These are phyloP conservation scores for Ctenopoma kingsleyae DNA, from an alignment of 2,797 vertebrate species.

Conservation along the genomic window DNA sequence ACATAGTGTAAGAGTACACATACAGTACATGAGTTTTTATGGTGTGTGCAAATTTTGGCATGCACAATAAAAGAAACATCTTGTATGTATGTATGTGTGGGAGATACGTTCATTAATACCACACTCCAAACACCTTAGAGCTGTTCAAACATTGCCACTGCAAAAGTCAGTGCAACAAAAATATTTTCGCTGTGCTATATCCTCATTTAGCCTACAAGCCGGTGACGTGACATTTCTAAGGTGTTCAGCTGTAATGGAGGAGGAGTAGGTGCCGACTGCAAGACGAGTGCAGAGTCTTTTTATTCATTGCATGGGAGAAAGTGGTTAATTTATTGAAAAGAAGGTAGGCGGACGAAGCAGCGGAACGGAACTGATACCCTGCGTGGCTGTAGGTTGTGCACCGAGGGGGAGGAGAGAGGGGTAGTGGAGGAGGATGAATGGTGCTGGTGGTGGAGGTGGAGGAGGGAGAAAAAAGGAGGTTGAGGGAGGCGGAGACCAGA, in stretches of 20 bases:
- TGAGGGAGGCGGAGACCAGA: constrained; percentile 83
- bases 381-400: constrained; percentile 81
- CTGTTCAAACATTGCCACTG: constrained; percentile 62
- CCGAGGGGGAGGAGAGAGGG: constrained; percentile 63
- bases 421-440: constrained; percentile 6
- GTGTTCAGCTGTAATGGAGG: constrained; percentile 80
- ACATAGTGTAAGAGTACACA: not conserved
- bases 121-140: constrained; percentile 45
- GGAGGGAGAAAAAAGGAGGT: constrained; percentile 54
- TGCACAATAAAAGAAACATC: constrained; percentile 24
- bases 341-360: constrained; percentile 83
- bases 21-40: not conserved
- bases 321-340: constrained; percentile 87
- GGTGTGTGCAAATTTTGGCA: constrained; percentile 1
- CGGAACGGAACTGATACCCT: constrained; percentile 85
- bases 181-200: constrained; percentile 69
- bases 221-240: constrained; percentile 75
- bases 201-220: constrained; percentile 76
- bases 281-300: constrained; percentile 66
- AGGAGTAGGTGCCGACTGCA: constrained; percentile 77
- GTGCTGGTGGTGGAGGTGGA: constrained; percentile 54
- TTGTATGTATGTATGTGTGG: constrained; percentile 23
- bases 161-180: constrained; percentile 69
- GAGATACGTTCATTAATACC: constrained; percentile 53
- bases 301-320: constrained; percentile 82